These are phyloP conservation scores for Hemichromis elongatus DNA, from an alignment of 2,113 vertebrate species.

Conservation along the genomic window DNA sequence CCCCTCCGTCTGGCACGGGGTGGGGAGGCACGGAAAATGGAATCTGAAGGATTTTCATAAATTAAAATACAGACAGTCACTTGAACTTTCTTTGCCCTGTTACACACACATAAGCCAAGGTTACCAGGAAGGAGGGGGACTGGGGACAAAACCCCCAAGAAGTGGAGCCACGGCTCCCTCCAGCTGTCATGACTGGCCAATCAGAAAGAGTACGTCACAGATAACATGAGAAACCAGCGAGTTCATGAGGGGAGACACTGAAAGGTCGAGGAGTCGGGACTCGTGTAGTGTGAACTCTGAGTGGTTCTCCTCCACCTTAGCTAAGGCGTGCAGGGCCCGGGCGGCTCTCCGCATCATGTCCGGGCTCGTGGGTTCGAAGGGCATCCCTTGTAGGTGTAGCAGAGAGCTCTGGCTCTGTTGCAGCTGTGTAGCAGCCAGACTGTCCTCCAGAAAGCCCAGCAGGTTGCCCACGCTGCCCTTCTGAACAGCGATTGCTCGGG, in stretches of 20 bases:
- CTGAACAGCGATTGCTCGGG: slow-evolving; percentile 93
- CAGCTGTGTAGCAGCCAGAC: slow-evolving; percentile 95
- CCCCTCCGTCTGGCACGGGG: slow-evolving; percentile 54
- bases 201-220: slow-evolving; percentile 99
- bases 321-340: slow-evolving; percentile 93
- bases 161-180: slow-evolving; percentile 83
- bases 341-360: slow-evolving; percentile 99
- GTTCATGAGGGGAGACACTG: slow-evolving; percentile 98
- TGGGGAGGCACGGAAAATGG: slow-evolving; percentile 82
- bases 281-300: slow-evolving; percentile 99
- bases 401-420: slow-evolving; percentile 95
- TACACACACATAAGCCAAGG: slow-evolving; percentile 84
- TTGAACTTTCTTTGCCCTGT: slow-evolving; percentile 87
- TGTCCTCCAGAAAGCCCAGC: slow-evolving; percentile 96
- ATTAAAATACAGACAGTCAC: slow-evolving; percentile 91
- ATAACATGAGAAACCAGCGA: slow-evolving; percentile 98
- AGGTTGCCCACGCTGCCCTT: slow-evolving; percentile 97
- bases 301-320: slow-evolving; percentile 98
- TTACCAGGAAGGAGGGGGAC: slow-evolving; percentile 73
- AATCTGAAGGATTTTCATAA: slow-evolving; percentile 99
- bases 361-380: slow-evolving; percentile 96
- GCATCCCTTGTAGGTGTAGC: slow-evolving; percentile 92
- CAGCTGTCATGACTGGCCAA: slow-evolving; percentile 99
- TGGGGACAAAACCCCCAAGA: slow-evolving; percentile 57
- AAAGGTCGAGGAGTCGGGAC: slow-evolving; percentile 98